Evolutionary conservation across 2,797 vertebrate genomes (phyloP), one percentile per base, ranked within the genome.

Genomic region (Chaunax sp.): DNA sequence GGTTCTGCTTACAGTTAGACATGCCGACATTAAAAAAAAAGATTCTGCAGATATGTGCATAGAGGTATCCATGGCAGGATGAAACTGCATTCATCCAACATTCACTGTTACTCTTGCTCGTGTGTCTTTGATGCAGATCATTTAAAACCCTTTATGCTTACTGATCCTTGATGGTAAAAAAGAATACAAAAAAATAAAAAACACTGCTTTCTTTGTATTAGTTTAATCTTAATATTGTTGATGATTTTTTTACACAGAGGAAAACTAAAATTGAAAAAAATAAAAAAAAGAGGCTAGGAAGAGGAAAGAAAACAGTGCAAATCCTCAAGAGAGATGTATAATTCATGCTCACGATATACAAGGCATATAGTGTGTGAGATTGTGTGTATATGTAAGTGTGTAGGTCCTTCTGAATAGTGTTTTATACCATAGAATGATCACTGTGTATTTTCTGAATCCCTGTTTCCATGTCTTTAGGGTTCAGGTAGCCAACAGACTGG

Each of bases 311-410:
- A 69, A 71, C 79, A 81, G 69, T 73, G 50, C 35, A 75, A 86
- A 91, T 82, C 69, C 90, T 90, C 89, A 50, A 69, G 85, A 86
- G 87, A 79, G 82, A 93, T 92, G 75, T 91, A 90, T 94, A 92
- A 94, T 93, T 94, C 89, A 93, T 92, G 84, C 55, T 70, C 76
- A 68, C 30, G 8, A 75, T 72, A 76, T 62, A 75, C 77, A 67
- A 58, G 44, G 57, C 51, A 20, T 43, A 58, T 50, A 57, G 41
- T 77, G 54, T 67, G 23, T 63, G 57, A 66, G 58, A 53, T 46
- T 51, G 67, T 51, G 43, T 55, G 54, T 61, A 23, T 53, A n/a
- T 40, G 20, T 37, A 26, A 56, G 56, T 71, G 62, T 47, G 60
- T 82, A 73, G 49, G 65, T 69, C 26, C 23, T 13, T 30, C 25